These are phyloP conservation scores for Prolemur simus DNA, from an alignment of 2,113 vertebrate species.

Conservation along the genomic window DNA sequence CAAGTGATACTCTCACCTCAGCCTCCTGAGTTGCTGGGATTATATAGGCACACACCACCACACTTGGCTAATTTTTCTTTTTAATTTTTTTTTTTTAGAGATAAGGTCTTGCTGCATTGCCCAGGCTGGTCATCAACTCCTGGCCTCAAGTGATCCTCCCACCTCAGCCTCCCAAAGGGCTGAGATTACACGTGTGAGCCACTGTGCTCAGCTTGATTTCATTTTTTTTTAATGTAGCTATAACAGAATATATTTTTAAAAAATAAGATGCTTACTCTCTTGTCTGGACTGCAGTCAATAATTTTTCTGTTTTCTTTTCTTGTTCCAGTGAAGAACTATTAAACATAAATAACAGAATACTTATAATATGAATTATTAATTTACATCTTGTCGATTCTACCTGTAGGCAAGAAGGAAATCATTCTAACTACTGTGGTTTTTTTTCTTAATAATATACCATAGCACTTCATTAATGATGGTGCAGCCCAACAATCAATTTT, in stretches of 20 bases:
- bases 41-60: too few relatives aligned
- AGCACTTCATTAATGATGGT: not conserved
- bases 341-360: slow-evolving; percentile 41
- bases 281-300: slow-evolving; percentile 77
- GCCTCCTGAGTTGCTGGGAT: too few relatives aligned
- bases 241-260: not conserved
- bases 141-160: too few relatives aligned
- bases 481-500: not conserved
- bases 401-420: not conserved
- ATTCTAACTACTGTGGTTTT: not conserved
- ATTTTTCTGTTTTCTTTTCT: slow-evolving; percentile 86
- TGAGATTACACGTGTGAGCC: too few relatives aligned
- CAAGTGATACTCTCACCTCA: too few relatives aligned
- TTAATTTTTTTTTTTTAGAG: too few relatives aligned
- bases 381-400: slow-evolving; percentile 10
- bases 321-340: slow-evolving; percentile 88
- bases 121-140: too few relatives aligned
- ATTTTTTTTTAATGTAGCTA: not conserved
- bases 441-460: not conserved
- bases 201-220: too few relatives aligned
- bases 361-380: slow-evolving; percentile 42
- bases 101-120: too few relatives aligned
- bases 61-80: too few relatives aligned
- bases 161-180: too few relatives aligned
- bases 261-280: slow-evolving; percentile 85